Evolutionary conservation across 2,797 vertebrate genomes (phyloP), one percentile per base, ranked within the genome.

Genomic region (Brachyrhaphis roseni): DNA sequence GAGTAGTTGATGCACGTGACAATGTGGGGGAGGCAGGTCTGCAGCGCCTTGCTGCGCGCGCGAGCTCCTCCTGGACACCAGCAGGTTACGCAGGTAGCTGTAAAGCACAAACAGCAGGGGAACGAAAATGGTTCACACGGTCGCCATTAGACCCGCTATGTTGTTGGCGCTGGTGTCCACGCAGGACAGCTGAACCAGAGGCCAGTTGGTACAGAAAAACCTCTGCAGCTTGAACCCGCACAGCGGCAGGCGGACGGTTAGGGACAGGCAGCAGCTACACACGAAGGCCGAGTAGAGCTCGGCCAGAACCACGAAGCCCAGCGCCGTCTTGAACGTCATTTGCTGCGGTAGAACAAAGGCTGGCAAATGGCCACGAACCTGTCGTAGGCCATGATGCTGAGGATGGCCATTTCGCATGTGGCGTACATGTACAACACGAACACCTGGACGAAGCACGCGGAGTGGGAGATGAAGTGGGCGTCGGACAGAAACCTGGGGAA

Each of bases 321-420:
- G 4, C 41, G 81, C 81, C 39, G 1, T 78, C 15, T 1, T 77
- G 0, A 71, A 18, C 0, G 78, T 86, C 88, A 91, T 89, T 43
- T 91, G 3, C 55, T 85, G 72, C 81, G 80, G 51, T 93, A 91
- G 23, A 77, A 83, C 34, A 91, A 72, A 5, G 90, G 91, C 45
- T 88, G 76, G 55, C 88, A 89, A 13, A 91, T 79, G 8, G 89
- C 87, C 0, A 92, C 77, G 53, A 83, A 84, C 41, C 90, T 75
- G 20, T 92, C 90, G 26, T 91, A 92, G 12, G 82, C 88, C 85
- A 91, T 93, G 46, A 85, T 12, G 7, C 72, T 43, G 8, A 93
- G 79, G 15, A 91, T 43, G 0, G 57, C 78, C 0, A 84, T 18
- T 53, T 91, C 91, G 13, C 20, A 75, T 0, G 57, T 45, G 20